Evolutionary conservation across 2,797 vertebrate species (phyloP).

Genomic region (Liasis olivaceus): DNA sequence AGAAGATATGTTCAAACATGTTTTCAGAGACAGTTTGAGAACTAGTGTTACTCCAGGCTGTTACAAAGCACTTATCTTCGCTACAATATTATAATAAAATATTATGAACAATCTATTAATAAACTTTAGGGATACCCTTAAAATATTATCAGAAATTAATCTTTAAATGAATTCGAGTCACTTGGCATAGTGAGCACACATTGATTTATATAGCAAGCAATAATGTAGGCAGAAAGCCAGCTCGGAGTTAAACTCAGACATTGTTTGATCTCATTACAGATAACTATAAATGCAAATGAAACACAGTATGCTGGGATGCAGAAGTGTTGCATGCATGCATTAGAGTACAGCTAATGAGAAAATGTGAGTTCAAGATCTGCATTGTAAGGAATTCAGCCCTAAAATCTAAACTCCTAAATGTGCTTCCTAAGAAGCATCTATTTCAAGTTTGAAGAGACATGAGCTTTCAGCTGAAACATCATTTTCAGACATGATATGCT

Average conservation of each 20-base stretch:
- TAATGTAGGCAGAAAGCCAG: constrained; percentile 26
- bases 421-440: background rate
- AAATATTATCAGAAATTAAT: constrained; percentile 31
- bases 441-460: background rate
- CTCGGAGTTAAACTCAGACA: constrained; percentile 33
- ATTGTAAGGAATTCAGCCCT: constrained; percentile 27
- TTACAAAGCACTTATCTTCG: constrained; percentile 17
- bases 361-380: constrained; percentile 26
- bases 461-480: background rate
- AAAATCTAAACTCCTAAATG: background rate
- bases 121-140: constrained; percentile 11
- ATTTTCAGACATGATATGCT: constrained; percentile 12
- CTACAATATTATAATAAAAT: constrained; percentile 11
- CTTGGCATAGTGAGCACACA: constrained; percentile 38
- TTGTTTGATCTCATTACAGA: constrained; percentile 18
- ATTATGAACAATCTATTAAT: constrained; percentile 18
- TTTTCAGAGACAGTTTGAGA: constrained; percentile 33
- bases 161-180: constrained; percentile 22
- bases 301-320: background rate
- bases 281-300: constrained; percentile 9
- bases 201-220: constrained; percentile 53
- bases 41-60: background rate
- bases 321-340: constrained; percentile 23
- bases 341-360: background rate
- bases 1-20: constrained; percentile 27